Conservation (phyloP, 2,113 vertebrate species). For the Phoxinus phoxinus region DNA sequence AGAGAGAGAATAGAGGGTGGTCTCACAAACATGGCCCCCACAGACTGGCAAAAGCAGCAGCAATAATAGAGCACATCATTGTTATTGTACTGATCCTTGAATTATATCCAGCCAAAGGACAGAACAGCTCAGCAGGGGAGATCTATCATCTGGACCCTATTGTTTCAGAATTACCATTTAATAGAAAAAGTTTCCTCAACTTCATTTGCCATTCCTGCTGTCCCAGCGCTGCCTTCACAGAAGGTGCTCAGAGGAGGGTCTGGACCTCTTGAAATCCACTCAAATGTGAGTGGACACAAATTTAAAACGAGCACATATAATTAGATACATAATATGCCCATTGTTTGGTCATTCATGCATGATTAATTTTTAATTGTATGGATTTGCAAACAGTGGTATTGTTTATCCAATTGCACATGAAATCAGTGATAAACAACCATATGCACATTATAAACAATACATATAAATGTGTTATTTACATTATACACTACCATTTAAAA, state of each 20-base stretch:
- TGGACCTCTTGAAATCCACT: background rate
- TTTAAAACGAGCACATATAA: background rate
- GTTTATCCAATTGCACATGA: background rate
- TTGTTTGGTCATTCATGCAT: background rate
- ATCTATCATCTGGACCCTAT: conserved; percentile 42
- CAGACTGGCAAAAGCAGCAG: background rate
- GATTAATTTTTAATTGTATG: background rate
- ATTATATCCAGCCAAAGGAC: conserved; percentile 15
- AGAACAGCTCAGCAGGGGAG: conserved; percentile 4
- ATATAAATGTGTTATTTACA: background rate
- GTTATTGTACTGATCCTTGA: conserved; percentile 44
- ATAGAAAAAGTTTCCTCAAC: background rate
- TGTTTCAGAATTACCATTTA: conserved; percentile 37
- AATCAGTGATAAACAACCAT: conserved; percentile 9
- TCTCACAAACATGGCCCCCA: background rate
- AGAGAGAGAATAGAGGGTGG: background rate
- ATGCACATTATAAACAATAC: background rate
- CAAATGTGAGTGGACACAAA: background rate
- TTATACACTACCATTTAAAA: background rate
- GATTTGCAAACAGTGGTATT: background rate
- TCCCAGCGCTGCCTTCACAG: background rate
- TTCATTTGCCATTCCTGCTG: background rate
- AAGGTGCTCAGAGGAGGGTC: background rate
- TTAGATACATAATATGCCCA: background rate
- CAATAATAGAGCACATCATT: conserved; percentile 34